Base-by-base conservation (phyloP, 2,113 vertebrate species). In the Phrynocephalus versicolor region DNA sequence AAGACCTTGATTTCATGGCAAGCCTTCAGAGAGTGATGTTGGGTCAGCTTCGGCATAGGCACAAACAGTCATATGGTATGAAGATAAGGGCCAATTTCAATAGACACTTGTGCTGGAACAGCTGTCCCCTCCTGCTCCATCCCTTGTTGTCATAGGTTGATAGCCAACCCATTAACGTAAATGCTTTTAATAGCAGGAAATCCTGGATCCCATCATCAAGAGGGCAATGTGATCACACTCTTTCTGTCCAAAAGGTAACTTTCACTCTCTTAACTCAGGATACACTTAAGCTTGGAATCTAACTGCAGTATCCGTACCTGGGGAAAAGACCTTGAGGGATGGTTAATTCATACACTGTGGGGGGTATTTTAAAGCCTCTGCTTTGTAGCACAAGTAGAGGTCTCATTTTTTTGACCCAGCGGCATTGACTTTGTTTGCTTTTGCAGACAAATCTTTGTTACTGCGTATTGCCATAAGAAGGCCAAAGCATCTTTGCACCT, bases 171-270 rank as follows among this genome's bases (percentile, higher is more conserved):
- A 41, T 83, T 73, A 60, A 83, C 37, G 58, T 37, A 83, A 74
- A 41, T 74, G 58, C 71, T 74, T 85, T 35, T 23, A 65, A 70
- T 71, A 84, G 39, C 87, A 81, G 76, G 51, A 90, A 90, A 87
- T 65, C 45, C 81, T 90, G 71, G 79, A 88, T 79, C 41, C 30
- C 58, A 6, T 39, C 73, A 18, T 39, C 18, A 33, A 69, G 81
- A 82, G 2, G n/a, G 71, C 69, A 1, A 65, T 33, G 45, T 73
- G 73, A 81, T 81, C 67, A 58, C 21, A 58, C 25, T 16, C 41
- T 0, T 69, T 74, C 64, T 39, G 19, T 89, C 1, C 12, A 71
- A 79, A 62, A 76, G 55, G 39, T 67, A 81, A 73, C 14, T 57
- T 55, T 70, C n/a, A 67, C 21, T 30, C 25, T 80, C 60, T 37